These are phyloP conservation scores for Nesometra sesokonis DNA, from an alignment of 35 echinoderm and acorn worm species.

Conservation along the genomic window DNA sequence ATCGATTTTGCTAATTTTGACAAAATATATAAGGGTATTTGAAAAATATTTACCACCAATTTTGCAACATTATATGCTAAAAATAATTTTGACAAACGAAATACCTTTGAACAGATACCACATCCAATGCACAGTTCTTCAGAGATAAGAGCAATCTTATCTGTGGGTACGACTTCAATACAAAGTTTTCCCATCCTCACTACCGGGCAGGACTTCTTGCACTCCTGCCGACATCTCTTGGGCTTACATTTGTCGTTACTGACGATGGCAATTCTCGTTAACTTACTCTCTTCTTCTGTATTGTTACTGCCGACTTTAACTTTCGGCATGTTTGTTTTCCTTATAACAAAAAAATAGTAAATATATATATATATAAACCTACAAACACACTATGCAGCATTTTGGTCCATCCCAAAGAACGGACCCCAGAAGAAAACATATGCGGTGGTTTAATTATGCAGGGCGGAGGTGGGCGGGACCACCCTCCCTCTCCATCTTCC, in stretches of 20 bases:
- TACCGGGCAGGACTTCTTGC: conserved; percentile 95
- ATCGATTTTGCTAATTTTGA: too few species aligned
- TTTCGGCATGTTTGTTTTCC: not conserved
- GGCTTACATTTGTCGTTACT: conserved; percentile 97
- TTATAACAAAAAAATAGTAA: not conserved
- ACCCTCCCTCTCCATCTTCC: too few species aligned
- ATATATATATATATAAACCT: not conserved
- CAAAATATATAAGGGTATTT: too few species aligned
- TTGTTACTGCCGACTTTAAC: conserved; percentile 3
- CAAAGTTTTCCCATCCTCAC: conserved; percentile 98
- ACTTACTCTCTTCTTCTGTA: conserved; percentile 37
- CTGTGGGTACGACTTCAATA: conserved; percentile 72
- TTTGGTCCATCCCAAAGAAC: not conserved
- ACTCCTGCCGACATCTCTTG: conserved; percentile 92
- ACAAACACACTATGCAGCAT: too few species aligned
- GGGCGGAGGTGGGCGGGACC: too few species aligned
- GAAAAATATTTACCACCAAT: too few species aligned
- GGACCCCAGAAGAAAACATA: too few species aligned
- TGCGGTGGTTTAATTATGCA: too few species aligned
- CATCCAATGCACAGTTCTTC: conserved; percentile 93
- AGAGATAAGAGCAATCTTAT: conserved; percentile 79
- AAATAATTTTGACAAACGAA: not conserved
- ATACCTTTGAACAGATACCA: conserved; percentile 97
- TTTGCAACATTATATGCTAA: not conserved
- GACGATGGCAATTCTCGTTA: conserved; percentile 93